Evolutionary conservation across 2,113 vertebrate genomes (phyloP), one percentile per base, ranked within the genome.

Genomic region (Oncorhynchus kisutch): DNA sequence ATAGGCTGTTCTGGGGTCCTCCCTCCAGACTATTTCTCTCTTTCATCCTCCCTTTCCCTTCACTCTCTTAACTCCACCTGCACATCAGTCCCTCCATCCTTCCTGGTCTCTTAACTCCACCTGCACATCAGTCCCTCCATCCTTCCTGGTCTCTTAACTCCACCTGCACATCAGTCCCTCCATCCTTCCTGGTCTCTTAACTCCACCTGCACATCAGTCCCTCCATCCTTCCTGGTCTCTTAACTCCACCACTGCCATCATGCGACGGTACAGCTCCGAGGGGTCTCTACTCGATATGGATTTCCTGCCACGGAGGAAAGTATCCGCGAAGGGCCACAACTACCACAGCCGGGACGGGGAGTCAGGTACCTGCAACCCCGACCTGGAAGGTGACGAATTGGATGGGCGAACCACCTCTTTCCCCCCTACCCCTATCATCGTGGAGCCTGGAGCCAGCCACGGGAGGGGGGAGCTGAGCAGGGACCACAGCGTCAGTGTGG

Each of bases 231-330:
- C 45, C 34, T 7, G 1, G 34, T 34, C 34, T 34, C 34, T 34
- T 39, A 45, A 9, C 39, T 45, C 39, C 39, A 45, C 16, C 29
- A 31, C 24, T 22, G 31, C 27, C 6, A 70, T 27, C 62, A 91
- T 94, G 91, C 92, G 93, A 20, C 81, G 90, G 60, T 94, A 89
- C 86, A 93, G 89, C 81, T 94, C 93, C 0, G 93, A 93, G 81
- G 92, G 93, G n/a, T 90, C 87, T 31, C 86, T 94, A 25, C 57
- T 93, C 75, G 92, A 91, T 29, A 65, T 92, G 12, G 93, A 94
- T 80, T 82, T 86, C 29, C 67, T 88, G 8, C 81, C 85, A 0
- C 90, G 90, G 92, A 84, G 67, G 65, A 85, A 62, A 59, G 67
- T 57, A 14, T n/a, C 64, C 1, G 54, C 82, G 20, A 87, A 78